These are phyloP conservation scores for Drosophila pegasa DNA, from an alignment of 2,888 invertebrate genomes.

Conservation along the genomic window DNA sequence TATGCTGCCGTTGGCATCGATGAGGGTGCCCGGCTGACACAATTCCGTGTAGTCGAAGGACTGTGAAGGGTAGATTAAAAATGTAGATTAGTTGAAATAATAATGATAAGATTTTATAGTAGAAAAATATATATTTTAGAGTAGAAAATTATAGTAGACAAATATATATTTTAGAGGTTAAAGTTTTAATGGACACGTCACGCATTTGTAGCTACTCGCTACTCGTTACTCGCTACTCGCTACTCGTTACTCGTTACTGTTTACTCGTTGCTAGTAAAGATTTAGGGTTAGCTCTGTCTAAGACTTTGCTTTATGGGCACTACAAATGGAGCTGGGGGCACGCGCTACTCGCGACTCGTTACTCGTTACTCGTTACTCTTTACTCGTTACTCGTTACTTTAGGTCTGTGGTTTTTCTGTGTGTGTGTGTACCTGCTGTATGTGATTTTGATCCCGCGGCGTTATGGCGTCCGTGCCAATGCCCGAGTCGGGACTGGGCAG, in stretches of 20 bases:
- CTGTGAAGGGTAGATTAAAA: constrained; percentile 85
- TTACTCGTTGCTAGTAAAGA: constrained; percentile 9
- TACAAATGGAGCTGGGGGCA: neutral
- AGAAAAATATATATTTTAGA: neutral
- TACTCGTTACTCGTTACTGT: constrained; percentile 15
- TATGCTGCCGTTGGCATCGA: constrained; percentile 86
- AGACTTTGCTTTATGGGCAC: neutral
- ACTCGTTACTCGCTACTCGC: constrained; percentile 19
- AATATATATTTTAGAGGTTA: neutral
- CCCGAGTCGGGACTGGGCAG: constrained; percentile 98
- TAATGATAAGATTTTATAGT: neutral
- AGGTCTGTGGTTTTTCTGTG: constrained; percentile 1
- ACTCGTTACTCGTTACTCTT: neutral
- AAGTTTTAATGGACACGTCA: constrained; percentile 49
- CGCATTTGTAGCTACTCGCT: constrained; percentile 28
- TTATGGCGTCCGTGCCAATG: constrained; percentile 96
- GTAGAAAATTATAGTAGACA: neutral
- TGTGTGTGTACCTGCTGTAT: constrained; percentile 90
- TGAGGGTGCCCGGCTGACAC: constrained; percentile 88
- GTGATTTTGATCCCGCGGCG: constrained; percentile 94
- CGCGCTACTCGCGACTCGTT: neutral
- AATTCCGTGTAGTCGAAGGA: constrained; percentile 97
- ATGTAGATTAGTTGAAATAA: neutral
- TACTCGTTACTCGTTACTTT: neutral
- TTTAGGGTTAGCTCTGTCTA: neutral